Evolutionary conservation across 2,113 vertebrate species (phyloP).

Genomic region (Acanthisitta chloris): DNA sequence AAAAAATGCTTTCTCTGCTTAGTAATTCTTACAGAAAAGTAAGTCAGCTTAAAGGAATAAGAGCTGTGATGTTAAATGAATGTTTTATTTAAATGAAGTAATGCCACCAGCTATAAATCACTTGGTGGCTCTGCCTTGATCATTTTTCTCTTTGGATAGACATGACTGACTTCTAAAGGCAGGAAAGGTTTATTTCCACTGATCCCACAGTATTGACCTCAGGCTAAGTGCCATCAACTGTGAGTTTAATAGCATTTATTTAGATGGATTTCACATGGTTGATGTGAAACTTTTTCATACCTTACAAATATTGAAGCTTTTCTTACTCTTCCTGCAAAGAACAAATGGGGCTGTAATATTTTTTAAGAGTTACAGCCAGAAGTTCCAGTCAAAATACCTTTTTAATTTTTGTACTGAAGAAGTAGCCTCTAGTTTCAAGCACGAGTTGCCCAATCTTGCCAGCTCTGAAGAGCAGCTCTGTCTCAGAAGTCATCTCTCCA

Average conservation of each 20-base stretch:
- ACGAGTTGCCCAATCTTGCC: not conserved
- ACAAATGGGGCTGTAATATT: not conserved
- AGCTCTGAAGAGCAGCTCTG: not conserved
- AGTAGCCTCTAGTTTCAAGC: not conserved
- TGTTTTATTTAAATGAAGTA: slow-evolving; percentile 4
- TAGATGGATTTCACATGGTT: not conserved
- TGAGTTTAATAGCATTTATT: not conserved
- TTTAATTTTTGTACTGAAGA: not conserved
- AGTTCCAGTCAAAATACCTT: not conserved
- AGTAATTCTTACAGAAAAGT: not conserved
- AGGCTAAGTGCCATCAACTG: not conserved
- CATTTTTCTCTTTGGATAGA: not conserved
- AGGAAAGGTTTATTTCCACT: not conserved
- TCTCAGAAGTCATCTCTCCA: not conserved
- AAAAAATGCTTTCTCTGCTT: not conserved
- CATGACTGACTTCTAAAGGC: not conserved
- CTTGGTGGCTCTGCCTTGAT: not conserved
- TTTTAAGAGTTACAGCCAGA: not conserved
- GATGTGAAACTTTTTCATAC: not conserved
- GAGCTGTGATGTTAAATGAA: not conserved
- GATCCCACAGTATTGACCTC: not conserved
- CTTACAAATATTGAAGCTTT: not conserved
- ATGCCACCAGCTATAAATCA: not conserved
- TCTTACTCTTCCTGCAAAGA: not conserved
- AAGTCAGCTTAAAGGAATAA: not conserved